Conservation (phyloP, 2,797 vertebrate species). For the Sciurus vulgaris region DNA sequence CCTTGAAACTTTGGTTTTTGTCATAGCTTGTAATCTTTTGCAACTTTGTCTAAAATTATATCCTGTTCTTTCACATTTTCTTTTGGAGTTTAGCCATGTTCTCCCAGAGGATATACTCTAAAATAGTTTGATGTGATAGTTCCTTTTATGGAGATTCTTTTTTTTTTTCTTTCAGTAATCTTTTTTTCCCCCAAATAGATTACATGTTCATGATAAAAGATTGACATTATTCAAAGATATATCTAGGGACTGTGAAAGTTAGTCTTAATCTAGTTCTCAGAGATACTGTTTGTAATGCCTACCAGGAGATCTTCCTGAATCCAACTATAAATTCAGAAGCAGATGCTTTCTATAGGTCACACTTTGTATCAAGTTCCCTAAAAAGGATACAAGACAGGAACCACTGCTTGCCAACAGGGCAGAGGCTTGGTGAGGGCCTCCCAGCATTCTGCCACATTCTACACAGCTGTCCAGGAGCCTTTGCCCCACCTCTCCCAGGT, state of each 20-base stretch:
- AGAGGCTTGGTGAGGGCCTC: not conserved
- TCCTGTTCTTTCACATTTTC: constrained; percentile 41
- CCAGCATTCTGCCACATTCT: no score
- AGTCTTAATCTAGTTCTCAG: not conserved
- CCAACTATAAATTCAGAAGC: not conserved
- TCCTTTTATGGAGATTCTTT: constrained; percentile 37
- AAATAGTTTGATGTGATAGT: constrained; percentile 5
- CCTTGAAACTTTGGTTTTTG: constrained; percentile 26
- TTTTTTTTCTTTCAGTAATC: constrained; percentile 39
- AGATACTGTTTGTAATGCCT: not conserved
- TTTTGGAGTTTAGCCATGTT: constrained; percentile 17
- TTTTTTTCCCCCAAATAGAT: constrained; percentile 15
- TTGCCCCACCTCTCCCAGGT: not conserved
- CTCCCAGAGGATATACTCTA: not conserved
- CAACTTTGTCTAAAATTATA: constrained; percentile 59
- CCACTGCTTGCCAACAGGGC: not conserved
- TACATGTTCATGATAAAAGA: not conserved
- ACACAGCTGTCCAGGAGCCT: not conserved
- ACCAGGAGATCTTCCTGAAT: not conserved
- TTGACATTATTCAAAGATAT: constrained; percentile 5
- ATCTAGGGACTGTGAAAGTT: not conserved
- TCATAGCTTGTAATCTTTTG: constrained; percentile 48
- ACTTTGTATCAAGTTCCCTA: not conserved
- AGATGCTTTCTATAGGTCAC: not conserved
- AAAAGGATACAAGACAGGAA: not conserved